These are phyloP conservation scores for Xylota sylvarum DNA, from an alignment of 2,888 invertebrate species.

Conservation along the genomic window DNA sequence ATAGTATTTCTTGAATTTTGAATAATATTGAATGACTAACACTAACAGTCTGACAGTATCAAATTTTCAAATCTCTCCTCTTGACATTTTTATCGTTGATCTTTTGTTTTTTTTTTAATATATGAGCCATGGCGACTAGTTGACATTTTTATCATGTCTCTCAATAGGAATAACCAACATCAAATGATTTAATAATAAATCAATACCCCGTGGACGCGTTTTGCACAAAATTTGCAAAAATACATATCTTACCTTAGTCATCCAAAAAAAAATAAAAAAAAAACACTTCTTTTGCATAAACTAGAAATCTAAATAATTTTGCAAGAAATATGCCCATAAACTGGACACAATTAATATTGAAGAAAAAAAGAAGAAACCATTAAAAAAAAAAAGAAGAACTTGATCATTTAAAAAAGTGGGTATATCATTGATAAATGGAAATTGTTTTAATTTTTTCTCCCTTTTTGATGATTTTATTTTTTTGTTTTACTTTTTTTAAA, in stretches of 20 bases:
- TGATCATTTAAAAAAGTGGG: conserved; percentile 1
- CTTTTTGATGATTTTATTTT: not conserved
- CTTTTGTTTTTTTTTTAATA: not conserved
- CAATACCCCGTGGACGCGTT: not conserved
- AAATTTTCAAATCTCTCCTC: not conserved
- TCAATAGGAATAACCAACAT: not conserved
- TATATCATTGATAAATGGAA: not conserved
- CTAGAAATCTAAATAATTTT: conserved; percentile 17
- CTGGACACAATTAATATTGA: conserved; percentile 14
- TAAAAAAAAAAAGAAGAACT: not conserved
- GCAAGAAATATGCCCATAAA: conserved; percentile 21
- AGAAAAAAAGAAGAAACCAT: not conserved
- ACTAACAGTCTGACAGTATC: not conserved
- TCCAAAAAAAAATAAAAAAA: not conserved
- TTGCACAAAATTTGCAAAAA: not conserved
- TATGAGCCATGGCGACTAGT: conserved; percentile 1
- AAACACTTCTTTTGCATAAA: conserved; percentile 24
- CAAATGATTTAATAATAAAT: conserved; percentile 14
- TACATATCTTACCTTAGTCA: conserved; percentile 14
- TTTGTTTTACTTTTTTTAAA: not conserved
- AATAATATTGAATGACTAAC: too few relatives aligned
- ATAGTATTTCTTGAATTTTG: too few relatives aligned
- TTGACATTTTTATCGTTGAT: not conserved
- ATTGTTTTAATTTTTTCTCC: conserved; percentile 2
- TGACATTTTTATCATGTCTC: conserved; percentile 9